A percentile compares a stretch with the other conserved stretches of the same genome.
phyloP scores from a whole-genome alignment of 1,140 invertebrate species.

The Halyomorpha halys region DNA sequence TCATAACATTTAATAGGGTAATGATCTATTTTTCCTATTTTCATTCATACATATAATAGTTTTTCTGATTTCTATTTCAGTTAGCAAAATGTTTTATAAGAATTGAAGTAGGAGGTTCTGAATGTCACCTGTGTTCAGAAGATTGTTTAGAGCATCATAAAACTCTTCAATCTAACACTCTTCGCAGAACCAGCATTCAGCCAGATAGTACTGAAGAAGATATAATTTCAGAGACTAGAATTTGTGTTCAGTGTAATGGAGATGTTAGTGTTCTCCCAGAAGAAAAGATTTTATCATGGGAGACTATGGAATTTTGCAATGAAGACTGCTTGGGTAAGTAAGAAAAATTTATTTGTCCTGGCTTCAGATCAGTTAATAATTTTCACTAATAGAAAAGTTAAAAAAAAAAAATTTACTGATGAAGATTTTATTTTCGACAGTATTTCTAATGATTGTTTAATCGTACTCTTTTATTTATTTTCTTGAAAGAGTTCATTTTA shows the following conservation, averaged over 20 bases:
- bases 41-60: too few species aligned
- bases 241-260: conserved; percentile 44
- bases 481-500: too few species aligned
- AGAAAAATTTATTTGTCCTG: too few species aligned
- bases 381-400: too few species aligned
- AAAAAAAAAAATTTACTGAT: too few species aligned
- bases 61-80: conserved; percentile 16
- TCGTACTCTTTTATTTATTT: too few species aligned
- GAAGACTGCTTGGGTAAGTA: conserved; percentile 66
- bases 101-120: conserved; percentile 8
- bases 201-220: not conserved
- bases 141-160: conserved; percentile 32
- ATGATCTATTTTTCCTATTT: too few species aligned
- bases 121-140: conserved; percentile 20
- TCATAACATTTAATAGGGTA: too few species aligned
- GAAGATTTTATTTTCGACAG: too few species aligned
- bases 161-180: conserved; percentile 25
- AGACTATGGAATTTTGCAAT: conserved; percentile 88
- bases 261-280: conserved; percentile 37
- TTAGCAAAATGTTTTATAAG: conserved; percentile 1
- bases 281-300: conserved; percentile 67
- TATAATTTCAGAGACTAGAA: conserved; percentile 30
- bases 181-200: not conserved
- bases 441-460: too few species aligned
- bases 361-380: too few species aligned